Evolutionary conservation across 2,888 invertebrate species (phyloP).

Genomic region (Crepidodera aurea): DNA sequence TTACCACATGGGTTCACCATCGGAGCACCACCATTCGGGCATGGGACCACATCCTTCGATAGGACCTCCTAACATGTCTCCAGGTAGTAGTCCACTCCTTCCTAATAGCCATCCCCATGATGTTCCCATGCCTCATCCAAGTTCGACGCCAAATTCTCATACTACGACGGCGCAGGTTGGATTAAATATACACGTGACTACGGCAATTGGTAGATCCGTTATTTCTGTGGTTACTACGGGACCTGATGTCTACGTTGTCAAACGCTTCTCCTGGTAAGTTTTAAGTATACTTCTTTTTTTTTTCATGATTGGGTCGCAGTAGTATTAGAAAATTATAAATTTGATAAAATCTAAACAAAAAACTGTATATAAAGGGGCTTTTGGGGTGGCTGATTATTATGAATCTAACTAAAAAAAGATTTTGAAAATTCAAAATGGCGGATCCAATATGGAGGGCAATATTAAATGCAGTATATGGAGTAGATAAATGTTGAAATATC

Average conservation of each 20-base stretch:
- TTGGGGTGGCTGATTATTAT: too few relatives aligned
- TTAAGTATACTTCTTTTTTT: too few relatives aligned
- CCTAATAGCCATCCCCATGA: conserved; percentile 56
- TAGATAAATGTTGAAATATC: too few relatives aligned
- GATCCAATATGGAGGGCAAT: too few relatives aligned
- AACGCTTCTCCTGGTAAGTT: conserved; percentile 88
- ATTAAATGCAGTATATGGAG: too few relatives aligned
- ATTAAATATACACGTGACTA: conserved; percentile 59
- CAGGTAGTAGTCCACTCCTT: conserved; percentile 59
- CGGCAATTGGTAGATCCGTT: conserved; percentile 70
- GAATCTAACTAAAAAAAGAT: too few relatives aligned
- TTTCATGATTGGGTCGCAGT: too few relatives aligned
- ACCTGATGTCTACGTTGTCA: conserved; percentile 90
- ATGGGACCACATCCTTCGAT: conserved; percentile 71
- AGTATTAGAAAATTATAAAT: too few relatives aligned
- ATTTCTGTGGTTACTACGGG: conserved; percentile 90
- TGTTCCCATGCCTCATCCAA: conserved; percentile 64
- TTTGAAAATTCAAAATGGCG: too few relatives aligned
- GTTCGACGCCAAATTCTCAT: conserved; percentile 64
- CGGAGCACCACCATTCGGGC: conserved; percentile 61
- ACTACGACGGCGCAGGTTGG: conserved; percentile 68
- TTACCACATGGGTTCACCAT: conserved; percentile 68
- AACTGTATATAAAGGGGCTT: too few relatives aligned
- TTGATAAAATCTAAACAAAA: too few relatives aligned
- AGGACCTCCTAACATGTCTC: conserved; percentile 73